phyloP scores from a whole-genome alignment of 2,888 invertebrate genomes.

The Eucera pruinosa region DNA sequence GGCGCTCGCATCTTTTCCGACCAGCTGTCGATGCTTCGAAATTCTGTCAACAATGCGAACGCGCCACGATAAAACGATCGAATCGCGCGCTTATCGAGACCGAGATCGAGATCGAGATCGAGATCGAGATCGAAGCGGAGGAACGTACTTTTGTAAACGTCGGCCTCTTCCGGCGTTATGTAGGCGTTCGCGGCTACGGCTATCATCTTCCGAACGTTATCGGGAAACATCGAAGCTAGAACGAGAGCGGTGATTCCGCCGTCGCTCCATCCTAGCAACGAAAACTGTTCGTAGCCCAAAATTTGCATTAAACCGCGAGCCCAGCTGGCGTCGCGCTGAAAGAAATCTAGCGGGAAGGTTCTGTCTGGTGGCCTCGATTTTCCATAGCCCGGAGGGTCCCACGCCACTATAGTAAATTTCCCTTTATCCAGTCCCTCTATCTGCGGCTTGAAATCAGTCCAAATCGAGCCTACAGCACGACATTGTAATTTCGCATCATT shows the following conservation, averaged over 20 bases:
- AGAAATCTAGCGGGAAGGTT: slow-evolving; percentile 89
- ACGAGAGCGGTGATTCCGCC: slow-evolving; percentile 93
- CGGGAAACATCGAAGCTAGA: slow-evolving; percentile 89
- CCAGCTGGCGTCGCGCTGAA: slow-evolving; percentile 89
- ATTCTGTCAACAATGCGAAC: slow-evolving; percentile 80
- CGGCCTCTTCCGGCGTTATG: slow-evolving; percentile 88
- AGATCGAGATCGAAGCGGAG: background rate
- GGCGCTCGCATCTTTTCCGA: slow-evolving; percentile 91
- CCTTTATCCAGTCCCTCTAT: slow-evolving; percentile 88
- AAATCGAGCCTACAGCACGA: slow-evolving; percentile 87
- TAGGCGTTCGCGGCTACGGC: slow-evolving; percentile 93
- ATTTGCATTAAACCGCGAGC: slow-evolving; percentile 90
- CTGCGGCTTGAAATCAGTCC: slow-evolving; percentile 93
- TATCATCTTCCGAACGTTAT: slow-evolving; percentile 89
- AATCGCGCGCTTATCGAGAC: too few species aligned
- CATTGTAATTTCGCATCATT: background rate
- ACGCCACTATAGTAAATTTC: slow-evolving; percentile 88
- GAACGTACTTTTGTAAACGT: slow-evolving; percentile 87
- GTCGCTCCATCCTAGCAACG: slow-evolving; percentile 95
- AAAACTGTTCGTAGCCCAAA: slow-evolving; percentile 89
- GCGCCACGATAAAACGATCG: background rate
- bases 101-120: too few species aligned
- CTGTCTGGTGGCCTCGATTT: slow-evolving; percentile 91
- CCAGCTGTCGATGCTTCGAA: slow-evolving; percentile 91
- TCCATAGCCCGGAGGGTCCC: slow-evolving; percentile 96